These are phyloP conservation scores for Dendroctonus ponderosae DNA, from an alignment of 1,140 invertebrate genomes.

Conservation along the genomic window DNA sequence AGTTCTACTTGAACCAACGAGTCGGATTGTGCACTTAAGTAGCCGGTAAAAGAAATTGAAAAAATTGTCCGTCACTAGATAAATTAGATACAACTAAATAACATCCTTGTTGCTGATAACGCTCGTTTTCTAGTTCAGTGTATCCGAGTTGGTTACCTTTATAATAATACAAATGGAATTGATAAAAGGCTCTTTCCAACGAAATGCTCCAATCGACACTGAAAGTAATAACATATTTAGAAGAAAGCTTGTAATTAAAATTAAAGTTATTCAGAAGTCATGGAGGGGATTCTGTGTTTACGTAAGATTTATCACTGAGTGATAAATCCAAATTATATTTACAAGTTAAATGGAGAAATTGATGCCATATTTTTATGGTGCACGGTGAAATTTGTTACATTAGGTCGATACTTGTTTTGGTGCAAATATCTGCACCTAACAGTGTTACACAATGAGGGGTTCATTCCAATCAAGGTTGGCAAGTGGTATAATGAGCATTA, in stretches of 20 bases:
- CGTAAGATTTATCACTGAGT: conserved; percentile 23
- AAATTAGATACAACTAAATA: conserved; percentile 10
- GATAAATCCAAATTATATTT: conserved; percentile 18
- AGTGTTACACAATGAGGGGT: too few relatives aligned
- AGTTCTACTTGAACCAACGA: neutral
- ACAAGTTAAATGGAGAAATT: conserved; percentile 9
- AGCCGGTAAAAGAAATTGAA: neutral
- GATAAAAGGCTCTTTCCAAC: conserved; percentile 6
- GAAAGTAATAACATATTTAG: conserved; percentile 24
- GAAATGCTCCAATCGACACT: conserved; percentile 17
- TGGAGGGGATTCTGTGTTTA: conserved; percentile 29
- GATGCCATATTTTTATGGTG: conserved; percentile 6
- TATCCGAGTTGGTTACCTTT: neutral
- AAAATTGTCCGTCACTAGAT: conserved; percentile 1
- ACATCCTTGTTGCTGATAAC: neutral
- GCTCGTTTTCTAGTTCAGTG: neutral
- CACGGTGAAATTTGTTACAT: conserved; percentile 18
- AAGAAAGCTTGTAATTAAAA: conserved; percentile 27
- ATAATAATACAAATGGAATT: neutral
- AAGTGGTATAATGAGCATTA: too few relatives aligned
- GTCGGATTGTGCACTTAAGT: neutral
- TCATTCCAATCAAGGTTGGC: too few relatives aligned
- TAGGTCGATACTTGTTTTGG: conserved; percentile 6
- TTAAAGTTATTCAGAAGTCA: conserved; percentile 8
- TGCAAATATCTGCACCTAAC: too few relatives aligned